A percentile compares a stretch with the other conserved stretches of the same genome.
Conservation (phyloP, 2,888 invertebrate species). For the Malthinus flaveolus region DNA sequence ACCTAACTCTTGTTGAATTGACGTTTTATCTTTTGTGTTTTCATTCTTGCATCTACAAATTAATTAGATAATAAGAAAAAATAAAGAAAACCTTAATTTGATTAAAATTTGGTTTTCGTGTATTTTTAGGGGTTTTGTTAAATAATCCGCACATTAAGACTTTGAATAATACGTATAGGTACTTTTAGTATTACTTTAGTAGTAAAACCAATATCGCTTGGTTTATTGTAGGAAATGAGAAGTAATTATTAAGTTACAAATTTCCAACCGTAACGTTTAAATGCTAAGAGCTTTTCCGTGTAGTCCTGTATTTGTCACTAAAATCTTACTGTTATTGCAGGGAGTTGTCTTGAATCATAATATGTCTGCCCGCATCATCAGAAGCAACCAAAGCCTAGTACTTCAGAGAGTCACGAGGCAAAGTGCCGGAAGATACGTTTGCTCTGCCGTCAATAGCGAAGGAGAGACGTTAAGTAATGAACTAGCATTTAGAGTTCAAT, state of each 20-base stretch:
- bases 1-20: no score
- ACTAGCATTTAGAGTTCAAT: slow-evolving; percentile 82
- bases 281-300: slow-evolving; percentile 39
- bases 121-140: no score
- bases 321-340: slow-evolving; percentile 57
- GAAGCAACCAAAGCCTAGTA: slow-evolving; percentile 90
- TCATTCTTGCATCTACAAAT: no score
- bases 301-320: slow-evolving; percentile 29
- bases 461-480: slow-evolving; percentile 88
- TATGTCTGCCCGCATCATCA: slow-evolving; percentile 83
- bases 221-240: slow-evolving; percentile 21
- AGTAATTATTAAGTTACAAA: slow-evolving; percentile 29
- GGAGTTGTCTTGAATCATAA: slow-evolving; percentile 81
- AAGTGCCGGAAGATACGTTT: slow-evolving; percentile 85
- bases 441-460: slow-evolving; percentile 85
- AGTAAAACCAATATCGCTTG: slow-evolving; percentile 19
- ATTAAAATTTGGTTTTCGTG: no score
- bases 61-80: no score
- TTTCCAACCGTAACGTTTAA: slow-evolving; percentile 29
- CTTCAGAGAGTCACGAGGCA: slow-evolving; percentile 86
- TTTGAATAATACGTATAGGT: no score
- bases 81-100: no score
- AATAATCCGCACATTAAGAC: no score
- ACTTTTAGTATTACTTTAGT: slow-evolving; percentile 9
- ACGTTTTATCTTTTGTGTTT: no score